These are phyloP conservation scores for Atlantisia rogersi DNA, from an alignment of 2,113 vertebrate genomes.

Conservation along the genomic window DNA sequence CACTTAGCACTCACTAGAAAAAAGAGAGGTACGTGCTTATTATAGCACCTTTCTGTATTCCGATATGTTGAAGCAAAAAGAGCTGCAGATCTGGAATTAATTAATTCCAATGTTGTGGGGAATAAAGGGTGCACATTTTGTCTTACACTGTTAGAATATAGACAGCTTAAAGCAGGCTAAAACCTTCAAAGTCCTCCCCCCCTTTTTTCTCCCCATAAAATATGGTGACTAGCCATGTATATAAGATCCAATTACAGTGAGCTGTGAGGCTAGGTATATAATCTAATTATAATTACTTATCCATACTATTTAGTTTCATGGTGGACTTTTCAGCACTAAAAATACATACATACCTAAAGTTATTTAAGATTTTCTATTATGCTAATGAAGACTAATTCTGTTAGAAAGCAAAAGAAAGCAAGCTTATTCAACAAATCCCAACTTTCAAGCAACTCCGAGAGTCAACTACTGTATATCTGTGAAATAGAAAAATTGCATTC, in stretches of 20 bases:
- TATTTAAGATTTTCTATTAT: not conserved
- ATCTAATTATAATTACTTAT: not conserved
- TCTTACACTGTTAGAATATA: not conserved
- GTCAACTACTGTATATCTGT: not conserved
- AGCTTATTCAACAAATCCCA: not conserved
- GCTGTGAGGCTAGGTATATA: not conserved
- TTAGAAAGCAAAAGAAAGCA: not conserved
- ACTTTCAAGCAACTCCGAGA: not conserved
- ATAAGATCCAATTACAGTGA: not conserved
- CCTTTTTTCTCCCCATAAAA: not conserved
- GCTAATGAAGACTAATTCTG: not conserved
- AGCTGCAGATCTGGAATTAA: not conserved
- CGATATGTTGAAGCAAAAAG: not conserved
- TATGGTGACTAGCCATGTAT: not conserved
- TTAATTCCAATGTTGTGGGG: accelerated
- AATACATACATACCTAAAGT: accelerated
- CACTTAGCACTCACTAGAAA: not conserved
- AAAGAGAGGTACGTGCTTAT: not conserved
- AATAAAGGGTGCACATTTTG: not conserved
- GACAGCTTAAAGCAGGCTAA: not conserved
- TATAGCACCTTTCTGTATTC: not conserved
- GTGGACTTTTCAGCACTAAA: not conserved
- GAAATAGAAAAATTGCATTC: not conserved
- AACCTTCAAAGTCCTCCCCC: not conserved
- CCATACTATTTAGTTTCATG: not conserved